A percentile compares a stretch with the other conserved stretches of the same genome.
phyloP scores from a whole-genome alignment of 2,113 vertebrate genomes.

The Rhinolophus sinicus region DNA sequence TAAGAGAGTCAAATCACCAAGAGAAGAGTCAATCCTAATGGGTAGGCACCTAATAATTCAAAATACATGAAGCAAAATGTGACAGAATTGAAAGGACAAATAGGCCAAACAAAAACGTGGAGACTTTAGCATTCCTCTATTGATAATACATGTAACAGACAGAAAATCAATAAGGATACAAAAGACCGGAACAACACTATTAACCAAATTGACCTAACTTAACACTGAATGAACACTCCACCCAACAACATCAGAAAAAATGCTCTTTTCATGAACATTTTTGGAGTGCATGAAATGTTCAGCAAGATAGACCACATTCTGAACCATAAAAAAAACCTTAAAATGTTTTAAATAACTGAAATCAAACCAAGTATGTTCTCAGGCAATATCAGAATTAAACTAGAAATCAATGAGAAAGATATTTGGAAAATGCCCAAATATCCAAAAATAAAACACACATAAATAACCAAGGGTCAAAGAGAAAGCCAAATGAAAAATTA shows the following conservation, averaged over 20 bases:
- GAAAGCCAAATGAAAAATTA: conserved; percentile 20
- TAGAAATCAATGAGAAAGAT: not conserved
- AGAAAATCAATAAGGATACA: not conserved
- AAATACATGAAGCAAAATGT: not conserved
- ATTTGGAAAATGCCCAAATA: not conserved
- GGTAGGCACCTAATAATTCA: not conserved
- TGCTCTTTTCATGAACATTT: not conserved
- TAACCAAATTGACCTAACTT: not conserved
- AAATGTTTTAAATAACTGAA: not conserved
- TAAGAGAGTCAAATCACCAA: not conserved
- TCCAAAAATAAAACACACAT: not conserved
- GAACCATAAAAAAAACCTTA: not conserved
- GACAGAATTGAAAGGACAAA: conserved; percentile 4
- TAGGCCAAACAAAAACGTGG: not conserved
- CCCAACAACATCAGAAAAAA: not conserved
- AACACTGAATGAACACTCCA: not conserved
- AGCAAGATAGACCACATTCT: not conserved
- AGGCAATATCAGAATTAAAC: not conserved
- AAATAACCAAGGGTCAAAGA: not conserved
- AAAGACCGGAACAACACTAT: not conserved
- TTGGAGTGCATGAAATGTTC: not conserved
- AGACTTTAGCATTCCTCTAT: not conserved
- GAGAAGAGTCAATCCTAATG: not conserved
- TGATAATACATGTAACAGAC: not conserved
- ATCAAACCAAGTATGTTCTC: conserved; percentile 24